Evolutionary conservation across 2,113 vertebrate genomes (phyloP), one percentile per base, ranked within the genome.

Genomic region (Gymnogyps californianus): DNA sequence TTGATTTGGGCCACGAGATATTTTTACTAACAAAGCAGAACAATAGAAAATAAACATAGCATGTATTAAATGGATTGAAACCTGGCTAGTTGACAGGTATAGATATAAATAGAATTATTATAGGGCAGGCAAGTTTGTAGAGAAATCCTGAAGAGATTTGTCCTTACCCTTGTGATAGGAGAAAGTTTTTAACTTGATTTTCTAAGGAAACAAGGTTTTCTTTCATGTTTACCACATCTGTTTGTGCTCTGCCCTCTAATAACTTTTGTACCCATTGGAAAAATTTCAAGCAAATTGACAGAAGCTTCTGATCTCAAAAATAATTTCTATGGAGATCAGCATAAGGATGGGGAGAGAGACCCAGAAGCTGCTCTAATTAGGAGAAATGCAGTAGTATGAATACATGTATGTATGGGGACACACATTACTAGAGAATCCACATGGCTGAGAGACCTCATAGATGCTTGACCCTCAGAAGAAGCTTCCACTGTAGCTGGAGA

Each of bases 11-110:
- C 52, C 61, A 44, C 28, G 3, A 75, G n/a, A 17, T 54, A 67
- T 67, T 94, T 92, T 96, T 87, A 59, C 75, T 72, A 83, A 67
- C 40, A 70, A 57, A 86, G 62, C 31, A 94, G 92, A 92, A 94
- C 28, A 88, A 70, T 47, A 74, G 78, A 81, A 94, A 93, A 86
- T 70, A 72, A 90, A 79, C 22, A 32, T 57, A 51, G 16, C 14
- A 26, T 49, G 2, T 49, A 65, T 40, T 70, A 93, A 80, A 66
- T 10, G 2, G 51, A 64, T 90, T 76, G 52, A 89, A 96, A 87
- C 9, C 12, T 89, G 66, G 57, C 57, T 86, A 87, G 44, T 20
- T 83, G 84, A 65, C 62, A 86, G 61, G 40, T 62, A 46, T 3
- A 85, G 44, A 51, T 34, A 51, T 59, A 90, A 80, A 85, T 9